Evolutionary conservation across 2,888 invertebrate genomes (phyloP), one percentile per base, ranked within the genome.

Genomic region (Girardia tigrina): DNA sequence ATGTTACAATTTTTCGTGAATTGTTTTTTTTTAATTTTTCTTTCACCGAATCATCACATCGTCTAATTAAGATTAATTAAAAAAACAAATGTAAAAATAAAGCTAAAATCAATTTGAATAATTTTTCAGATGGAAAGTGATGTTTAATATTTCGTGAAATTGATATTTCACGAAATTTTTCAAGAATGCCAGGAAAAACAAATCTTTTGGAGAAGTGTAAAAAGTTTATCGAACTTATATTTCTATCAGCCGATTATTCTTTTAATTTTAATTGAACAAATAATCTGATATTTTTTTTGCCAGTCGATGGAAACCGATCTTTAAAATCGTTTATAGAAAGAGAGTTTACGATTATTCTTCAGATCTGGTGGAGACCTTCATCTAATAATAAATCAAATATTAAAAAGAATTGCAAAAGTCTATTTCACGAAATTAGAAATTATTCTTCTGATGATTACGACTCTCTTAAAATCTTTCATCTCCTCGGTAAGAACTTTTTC

Each of bases 51-150:
- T n/a, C n/a, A n/a, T n/a, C n/a, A n/a, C n/a, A n/a, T n/a, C n/a
- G n/a, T n/a, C n/a, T n/a, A n/a, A n/a, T n/a, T 72, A 82, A 82
- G 0, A 82, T 82, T 26, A 76, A 75, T 28, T 75, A 76, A 14
- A 75, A 75, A 26, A 77, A 78, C 20, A 78, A 78, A 76, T 29
- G 75, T 78, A 20, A 77, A 77, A 70, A 75, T 27, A 73, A 78
- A 77, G 42, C 6, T 12, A 72, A 70, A 16, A 79, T 82, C 1
- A 80, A 79, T 71, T 77, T 83, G 26, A 78, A 79, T 12, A 80
- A 81, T 73, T 83, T 84, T 76, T 83, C 84, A 0, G 84, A 83
- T 16, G 83, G 83, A 20, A 79, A 80, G 4, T 80, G 80, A 26
- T 80, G 79, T 2, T 84, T 83, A 77, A 78, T 79, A 42, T 77